Evolutionary conservation across 2,113 vertebrate genomes (phyloP).

Genomic region (Capreolus pygargus): DNA sequence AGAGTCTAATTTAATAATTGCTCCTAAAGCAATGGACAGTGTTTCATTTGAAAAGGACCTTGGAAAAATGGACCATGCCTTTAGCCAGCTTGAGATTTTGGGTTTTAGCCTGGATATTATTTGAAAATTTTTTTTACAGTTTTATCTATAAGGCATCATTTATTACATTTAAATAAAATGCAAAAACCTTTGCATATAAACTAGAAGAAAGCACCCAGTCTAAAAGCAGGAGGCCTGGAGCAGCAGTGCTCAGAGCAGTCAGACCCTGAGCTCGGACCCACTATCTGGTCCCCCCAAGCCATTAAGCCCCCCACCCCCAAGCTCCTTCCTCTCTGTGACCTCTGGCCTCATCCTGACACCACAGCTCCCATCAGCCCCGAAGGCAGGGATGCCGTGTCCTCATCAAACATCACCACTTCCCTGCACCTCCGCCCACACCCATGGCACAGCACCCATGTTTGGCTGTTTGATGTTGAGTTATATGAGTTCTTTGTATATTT

Average conservation of each 20-base stretch:
- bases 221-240: not conserved
- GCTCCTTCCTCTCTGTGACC: not conserved
- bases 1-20: not conserved
- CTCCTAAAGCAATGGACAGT: not conserved
- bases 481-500: not conserved
- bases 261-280: not conserved
- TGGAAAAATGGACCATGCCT: not conserved
- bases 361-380: not conserved
- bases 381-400: not conserved
- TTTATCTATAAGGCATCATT: not conserved
- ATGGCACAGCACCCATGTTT: rapidly evolving
- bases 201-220: not conserved
- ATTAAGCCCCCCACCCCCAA: not conserved
- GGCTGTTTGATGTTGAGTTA: not conserved
- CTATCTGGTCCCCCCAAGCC: too few species aligned
- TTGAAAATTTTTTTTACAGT: not conserved
- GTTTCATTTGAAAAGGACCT: not conserved
- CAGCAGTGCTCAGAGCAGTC: rapidly evolving
- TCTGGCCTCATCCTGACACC: not conserved
- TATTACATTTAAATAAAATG: not conserved
- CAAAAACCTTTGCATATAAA: not conserved
- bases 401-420: not conserved
- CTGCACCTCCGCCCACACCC: not conserved
- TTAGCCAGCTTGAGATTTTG: not conserved
- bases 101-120: not conserved